Evolutionary conservation across 1,140 invertebrate species (phyloP), one percentile per base, ranked within the genome.

Genomic region (Drosophila ficusphila): DNA sequence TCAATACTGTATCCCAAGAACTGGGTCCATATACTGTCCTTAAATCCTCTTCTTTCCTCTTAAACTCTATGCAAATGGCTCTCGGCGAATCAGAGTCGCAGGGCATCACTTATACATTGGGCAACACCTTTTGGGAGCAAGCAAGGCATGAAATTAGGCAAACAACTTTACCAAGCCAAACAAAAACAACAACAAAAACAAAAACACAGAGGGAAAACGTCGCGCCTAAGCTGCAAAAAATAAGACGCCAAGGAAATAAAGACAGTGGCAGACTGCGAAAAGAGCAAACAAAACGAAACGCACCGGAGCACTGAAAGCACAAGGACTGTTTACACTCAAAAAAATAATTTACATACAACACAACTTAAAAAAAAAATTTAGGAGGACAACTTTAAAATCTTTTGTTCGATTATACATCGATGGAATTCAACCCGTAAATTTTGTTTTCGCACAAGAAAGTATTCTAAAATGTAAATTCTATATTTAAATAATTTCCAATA

Each of bases 121-220:
- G 31, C 34, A 53, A 71, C 67, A 71, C 69, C 53, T 68, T 88
- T 88, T 67, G 41, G 39, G 31, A 69, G 61, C 67, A 88, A 88
- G 76, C 79, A 88, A 88, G 75, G 77, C 82, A 82, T 88, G 74
- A 88, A 88, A 88, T 88, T 88, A 78, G 78, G 82, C 78, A 88
- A 88, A 78, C 65, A 88, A 82, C 57, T 77, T 79, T 49, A 34
- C 51, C 34, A 51, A 76, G 53, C 39, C 49, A 39, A 53, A 62
- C n/a, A 70, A 48, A 18, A 72, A 18, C 23, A 34, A 44, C 21
- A 46, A 42, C 23, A 33, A 5, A 31, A 31, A 51, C n/a, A n/a
- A n/a, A n/a, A n/a, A n/a, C n/a, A n/a, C n/a, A n/a, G n/a, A 56
- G 38, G 16, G 57, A 33, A 21, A 29, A 36, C 49, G 25, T 21